Conservation (phyloP, 2,797 vertebrate genomes). For the Miichthys miiuy region DNA sequence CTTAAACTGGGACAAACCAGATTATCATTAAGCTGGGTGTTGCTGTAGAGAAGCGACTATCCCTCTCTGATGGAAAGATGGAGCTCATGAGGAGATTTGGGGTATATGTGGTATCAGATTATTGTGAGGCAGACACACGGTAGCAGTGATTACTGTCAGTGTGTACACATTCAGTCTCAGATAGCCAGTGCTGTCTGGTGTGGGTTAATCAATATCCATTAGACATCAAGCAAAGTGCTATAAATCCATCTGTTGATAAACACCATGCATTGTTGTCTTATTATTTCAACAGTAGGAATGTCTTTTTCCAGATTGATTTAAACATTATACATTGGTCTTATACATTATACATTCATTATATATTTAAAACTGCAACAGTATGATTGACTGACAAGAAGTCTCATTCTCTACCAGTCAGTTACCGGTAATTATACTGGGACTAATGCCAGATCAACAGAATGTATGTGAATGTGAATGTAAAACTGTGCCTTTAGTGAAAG, state of each 20-base stretch:
- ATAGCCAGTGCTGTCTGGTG: constrained; percentile 33
- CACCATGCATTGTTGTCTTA: constrained; percentile 7
- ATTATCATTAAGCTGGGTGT: constrained; percentile 5
- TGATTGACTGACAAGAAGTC: background rate
- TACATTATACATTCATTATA: background rate
- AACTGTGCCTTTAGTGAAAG: constrained; percentile 39
- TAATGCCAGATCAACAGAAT: constrained; percentile 26
- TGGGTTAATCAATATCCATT: constrained; percentile 70
- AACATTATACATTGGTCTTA: background rate
- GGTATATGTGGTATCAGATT: constrained; percentile 38
- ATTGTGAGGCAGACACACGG: constrained; percentile 52
- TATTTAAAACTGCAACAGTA: background rate
- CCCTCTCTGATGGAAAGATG: constrained; percentile 24
- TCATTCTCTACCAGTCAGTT: background rate
- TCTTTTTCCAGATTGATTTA: background rate
- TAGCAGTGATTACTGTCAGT: constrained; percentile 62
- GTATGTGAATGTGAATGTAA: constrained; percentile 16
- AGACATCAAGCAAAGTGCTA: constrained; percentile 22
- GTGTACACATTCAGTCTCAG: constrained; percentile 43
- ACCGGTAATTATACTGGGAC: background rate
- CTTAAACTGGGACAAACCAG: constrained; percentile 25
- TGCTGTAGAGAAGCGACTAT: background rate
- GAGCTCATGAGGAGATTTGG: constrained; percentile 22
- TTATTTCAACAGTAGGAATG: constrained; percentile 2
- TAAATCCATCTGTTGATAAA: constrained; percentile 8